phyloP scores from a whole-genome alignment of 2,888 invertebrate genomes.

The Limulus polyphemus region DNA sequence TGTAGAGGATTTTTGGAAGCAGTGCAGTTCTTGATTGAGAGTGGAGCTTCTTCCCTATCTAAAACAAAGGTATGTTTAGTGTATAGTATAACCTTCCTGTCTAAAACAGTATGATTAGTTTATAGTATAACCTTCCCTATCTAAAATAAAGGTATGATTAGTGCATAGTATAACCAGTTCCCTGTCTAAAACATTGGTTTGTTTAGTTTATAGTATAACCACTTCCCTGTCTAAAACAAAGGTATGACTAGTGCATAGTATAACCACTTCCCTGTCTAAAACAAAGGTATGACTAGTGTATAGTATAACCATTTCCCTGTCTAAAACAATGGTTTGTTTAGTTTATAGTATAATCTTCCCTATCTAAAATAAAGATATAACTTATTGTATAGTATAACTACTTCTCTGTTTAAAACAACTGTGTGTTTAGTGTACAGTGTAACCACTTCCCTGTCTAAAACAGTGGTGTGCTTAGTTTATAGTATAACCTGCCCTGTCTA shows the following conservation, averaged over 20 bases:
- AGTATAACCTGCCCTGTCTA: background rate
- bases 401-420: slow-evolving; percentile 86
- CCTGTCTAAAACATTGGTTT: slow-evolving; percentile 21
- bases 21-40: slow-evolving; percentile 84
- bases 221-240: slow-evolving; percentile 90
- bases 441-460: background rate
- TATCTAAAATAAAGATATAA: slow-evolving; percentile 66
- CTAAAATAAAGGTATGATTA: slow-evolving; percentile 62
- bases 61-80: slow-evolving; percentile 57
- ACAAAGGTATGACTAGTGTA: background rate
- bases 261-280: background rate
- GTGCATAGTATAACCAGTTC: background rate
- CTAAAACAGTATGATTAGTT: background rate
- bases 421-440: slow-evolving; percentile 10
- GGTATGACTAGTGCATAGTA: slow-evolving; percentile 24
- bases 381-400: too few species aligned
- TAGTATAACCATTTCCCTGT: background rate
- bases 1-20: slow-evolving; percentile 90
- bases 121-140: slow-evolving; percentile 73
- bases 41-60: slow-evolving; percentile 87
- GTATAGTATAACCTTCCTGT: background rate
- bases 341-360: slow-evolving; percentile 78
- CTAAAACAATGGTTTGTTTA: slow-evolving; percentile 20
- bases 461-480: background rate
- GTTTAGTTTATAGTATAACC: slow-evolving; percentile 58